Conservation (phyloP, 2,113 vertebrate species). For the Rhea americana region DNA sequence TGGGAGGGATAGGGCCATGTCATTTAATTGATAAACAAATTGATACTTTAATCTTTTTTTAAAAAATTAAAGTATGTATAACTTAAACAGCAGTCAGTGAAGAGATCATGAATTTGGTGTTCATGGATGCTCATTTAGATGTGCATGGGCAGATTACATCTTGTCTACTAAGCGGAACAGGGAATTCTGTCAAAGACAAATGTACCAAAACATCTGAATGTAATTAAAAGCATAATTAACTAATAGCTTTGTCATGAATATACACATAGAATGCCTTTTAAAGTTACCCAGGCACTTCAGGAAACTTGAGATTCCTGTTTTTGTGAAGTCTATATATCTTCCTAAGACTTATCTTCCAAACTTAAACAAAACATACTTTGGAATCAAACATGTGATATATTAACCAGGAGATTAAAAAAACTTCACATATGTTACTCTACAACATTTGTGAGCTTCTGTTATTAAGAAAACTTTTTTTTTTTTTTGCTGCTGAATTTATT, state of each 20-base stretch:
- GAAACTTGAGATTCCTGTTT: too few relatives aligned
- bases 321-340: too few relatives aligned
- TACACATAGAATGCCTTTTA: not conserved
- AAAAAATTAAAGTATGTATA: not conserved
- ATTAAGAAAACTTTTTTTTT: not conserved
- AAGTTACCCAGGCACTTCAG: too few relatives aligned
- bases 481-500: not conserved
- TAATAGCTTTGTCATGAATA: not conserved
- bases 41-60: not conserved
- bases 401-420: too few relatives aligned
- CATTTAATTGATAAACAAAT: not conserved
- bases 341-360: not conserved
- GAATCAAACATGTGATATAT: not conserved
- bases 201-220: not conserved
- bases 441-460: not conserved
- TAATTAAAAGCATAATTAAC: not conserved
- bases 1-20: accelerated
- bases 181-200: not conserved
- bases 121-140: not conserved
- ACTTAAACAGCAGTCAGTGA: not conserved
- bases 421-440: not conserved
- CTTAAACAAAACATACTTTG: not conserved
- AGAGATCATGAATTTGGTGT: not conserved
- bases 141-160: not conserved
- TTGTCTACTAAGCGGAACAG: not conserved